A percentile compares a stretch with the other conserved stretches of the same genome.
These are phyloP conservation scores for Emys orbicularis DNA, from an alignment of 2,797 vertebrate species.

Conservation along the genomic window DNA sequence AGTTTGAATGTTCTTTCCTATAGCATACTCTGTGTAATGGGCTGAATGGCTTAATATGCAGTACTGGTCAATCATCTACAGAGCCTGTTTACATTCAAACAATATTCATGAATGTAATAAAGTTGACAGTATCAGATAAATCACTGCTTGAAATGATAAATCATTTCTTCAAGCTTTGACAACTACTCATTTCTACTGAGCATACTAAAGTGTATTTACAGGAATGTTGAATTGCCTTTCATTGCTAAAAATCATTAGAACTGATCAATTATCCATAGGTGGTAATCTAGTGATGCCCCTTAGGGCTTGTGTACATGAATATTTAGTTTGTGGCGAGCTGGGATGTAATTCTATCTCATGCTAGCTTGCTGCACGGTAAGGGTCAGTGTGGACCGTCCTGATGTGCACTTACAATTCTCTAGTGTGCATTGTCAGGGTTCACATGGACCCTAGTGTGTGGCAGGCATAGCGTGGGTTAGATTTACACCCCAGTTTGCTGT, in stretches of 20 bases:
- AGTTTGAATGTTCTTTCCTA: not conserved
- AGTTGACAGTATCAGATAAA: not conserved
- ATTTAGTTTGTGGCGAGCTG: too few relatives aligned
- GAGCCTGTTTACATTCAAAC: not conserved
- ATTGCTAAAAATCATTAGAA: not conserved
- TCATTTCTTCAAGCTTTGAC: not conserved
- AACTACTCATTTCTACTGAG: not conserved
- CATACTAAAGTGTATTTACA: not conserved
- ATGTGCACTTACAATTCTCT: too few relatives aligned
- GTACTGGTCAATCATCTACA: not conserved
- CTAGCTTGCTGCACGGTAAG: too few relatives aligned
- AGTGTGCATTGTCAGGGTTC: not conserved
- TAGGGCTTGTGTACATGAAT: not conserved
- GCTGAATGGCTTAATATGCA: not conserved
- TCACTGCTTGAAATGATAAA: not conserved
- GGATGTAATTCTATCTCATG: too few relatives aligned
- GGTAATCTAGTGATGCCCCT: not conserved
- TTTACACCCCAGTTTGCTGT: not conserved
- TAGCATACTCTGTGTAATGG: not conserved
- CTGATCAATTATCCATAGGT: rapidly evolving
- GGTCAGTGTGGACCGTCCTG: too few relatives aligned
- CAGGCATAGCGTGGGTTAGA: not conserved
- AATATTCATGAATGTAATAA: not conserved
- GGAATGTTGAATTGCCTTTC: not conserved
- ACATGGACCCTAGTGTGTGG: not conserved